Base-by-base conservation (phyloP, 1,140 invertebrate genomes). In the Aphis gossypii region DNA sequence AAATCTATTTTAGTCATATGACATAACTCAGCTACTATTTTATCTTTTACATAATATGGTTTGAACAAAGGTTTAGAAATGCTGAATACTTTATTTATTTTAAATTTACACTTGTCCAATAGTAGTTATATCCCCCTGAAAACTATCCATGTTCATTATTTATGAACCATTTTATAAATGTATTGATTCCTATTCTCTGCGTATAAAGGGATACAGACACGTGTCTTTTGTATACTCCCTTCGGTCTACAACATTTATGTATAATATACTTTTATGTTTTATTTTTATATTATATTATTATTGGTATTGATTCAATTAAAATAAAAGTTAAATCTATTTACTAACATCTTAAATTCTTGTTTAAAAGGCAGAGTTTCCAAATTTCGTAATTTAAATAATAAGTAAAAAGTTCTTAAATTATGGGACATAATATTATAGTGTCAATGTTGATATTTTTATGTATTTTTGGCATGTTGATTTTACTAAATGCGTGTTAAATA, bases 101-200 rank as follows among this genome's bases (percentile, higher is more conserved):
- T 38, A 38, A 54, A 89, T 89, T 30, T 54, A 38, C 18, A 35
- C 11, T 38, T 51, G 48, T 54, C n/a, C 48, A 51, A 35, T 44
- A 54, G 38, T 35, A 18, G 6, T 89, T 54, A 38, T 25, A 54
- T 38, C n/a, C n/a, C n/a, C 86, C n/a, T 51, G 2, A 89, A 89
- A 54, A 54, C 48, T 38, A 68, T 35, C 21, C 38, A 82, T 68
- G 18, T 91, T 11, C 38, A 83, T 92, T 51, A 92, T 92, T 48
- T 76, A 92, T 46, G 41, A 25, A 48, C 44, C 48, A n/a, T 92
- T 92, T 92, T 83, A 92, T 68, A 48, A 92, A 92, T 92, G 68
- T 92, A 92, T 92, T 92, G 90, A 92, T 76, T 68, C 68, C 90
- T 82, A 51, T 30, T 76, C n/a, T n/a, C 14, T 18, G 60, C 14